Conservation (phyloP, 1,140 invertebrate species). For the Lepidurus packardi region DNA sequence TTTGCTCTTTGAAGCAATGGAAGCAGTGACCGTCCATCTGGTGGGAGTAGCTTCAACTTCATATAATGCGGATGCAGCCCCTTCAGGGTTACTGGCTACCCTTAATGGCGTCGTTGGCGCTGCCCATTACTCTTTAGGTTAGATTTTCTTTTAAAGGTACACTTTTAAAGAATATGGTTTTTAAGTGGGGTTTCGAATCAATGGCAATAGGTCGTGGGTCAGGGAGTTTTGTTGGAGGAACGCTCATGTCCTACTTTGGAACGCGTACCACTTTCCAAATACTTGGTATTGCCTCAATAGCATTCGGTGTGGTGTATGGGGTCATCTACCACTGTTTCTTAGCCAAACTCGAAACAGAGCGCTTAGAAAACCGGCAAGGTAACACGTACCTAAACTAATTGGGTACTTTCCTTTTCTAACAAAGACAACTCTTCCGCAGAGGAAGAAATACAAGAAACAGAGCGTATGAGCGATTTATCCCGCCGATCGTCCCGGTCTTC, state of each 20-base stretch:
- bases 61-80: constrained; percentile 71
- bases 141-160: constrained; percentile 24
- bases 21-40: constrained; percentile 74
- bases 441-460: constrained; percentile 6
- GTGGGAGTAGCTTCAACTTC: constrained; percentile 85
- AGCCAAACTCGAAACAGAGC: constrained; percentile 45
- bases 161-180: background rate
- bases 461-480: background rate
- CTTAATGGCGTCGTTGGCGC: constrained; percentile 73
- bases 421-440: constrained; percentile 4
- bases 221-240: constrained; percentile 70
- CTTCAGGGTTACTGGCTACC: constrained; percentile 72
- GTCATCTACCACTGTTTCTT: constrained; percentile 66
- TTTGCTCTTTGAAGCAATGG: constrained; percentile 77
- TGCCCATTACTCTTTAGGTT: constrained; percentile 74
- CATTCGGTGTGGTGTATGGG: constrained; percentile 61
- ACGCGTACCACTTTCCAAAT: constrained; percentile 66
- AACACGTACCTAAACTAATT: background rate
- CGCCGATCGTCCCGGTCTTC: background rate
- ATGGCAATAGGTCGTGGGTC: constrained; percentile 57
- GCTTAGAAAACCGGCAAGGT: constrained; percentile 27
- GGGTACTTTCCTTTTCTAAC: background rate
- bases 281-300: constrained; percentile 63
- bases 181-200: background rate
- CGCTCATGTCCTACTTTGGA: constrained; percentile 63